A percentile compares a stretch with the other conserved stretches of the same genome.
Conservation (phyloP, 2,113 vertebrate species). For the Fukomys damarensis region DNA sequence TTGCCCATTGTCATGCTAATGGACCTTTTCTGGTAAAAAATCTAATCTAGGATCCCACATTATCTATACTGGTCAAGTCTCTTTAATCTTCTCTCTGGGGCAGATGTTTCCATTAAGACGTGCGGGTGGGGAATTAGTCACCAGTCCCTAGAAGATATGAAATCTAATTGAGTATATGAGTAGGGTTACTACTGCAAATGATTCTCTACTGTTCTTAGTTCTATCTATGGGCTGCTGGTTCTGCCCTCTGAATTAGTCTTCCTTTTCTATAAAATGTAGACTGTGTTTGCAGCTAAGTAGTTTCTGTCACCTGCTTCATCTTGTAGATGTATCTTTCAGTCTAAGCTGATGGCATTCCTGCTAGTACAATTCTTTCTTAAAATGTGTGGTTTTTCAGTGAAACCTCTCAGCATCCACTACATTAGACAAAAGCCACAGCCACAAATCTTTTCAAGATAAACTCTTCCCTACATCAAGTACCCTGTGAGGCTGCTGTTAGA, state of each 20-base stretch:
- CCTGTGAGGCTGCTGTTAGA: not conserved
- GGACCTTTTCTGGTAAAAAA: not conserved
- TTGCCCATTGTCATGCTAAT: not conserved
- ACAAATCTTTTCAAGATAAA: slow-evolving; percentile 27
- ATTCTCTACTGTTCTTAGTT: not conserved
- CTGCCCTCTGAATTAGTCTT: not conserved
- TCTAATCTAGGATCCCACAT: not conserved
- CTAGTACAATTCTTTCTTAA: slow-evolving; percentile 26
- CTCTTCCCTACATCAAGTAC: not conserved
- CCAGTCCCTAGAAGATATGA: not conserved
- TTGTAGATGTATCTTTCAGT: not conserved
- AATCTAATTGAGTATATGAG: not conserved
- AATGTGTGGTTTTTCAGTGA: not conserved
- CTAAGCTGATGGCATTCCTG: not conserved
- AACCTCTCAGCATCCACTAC: not conserved
- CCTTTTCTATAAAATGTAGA: slow-evolving; percentile 8
- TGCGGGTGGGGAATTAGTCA: not conserved
- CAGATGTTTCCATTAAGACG: not conserved
- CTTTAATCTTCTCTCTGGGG: not conserved
- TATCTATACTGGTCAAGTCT: not conserved
- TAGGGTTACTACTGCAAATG: not conserved
- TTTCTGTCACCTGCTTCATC: not conserved
- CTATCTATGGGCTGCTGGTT: not conserved
- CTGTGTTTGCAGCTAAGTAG: not conserved
- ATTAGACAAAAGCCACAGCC: slow-evolving; percentile 27